Evolutionary conservation across 2,888 invertebrate genomes (phyloP).

Genomic region (Ochropleura plecta): DNA sequence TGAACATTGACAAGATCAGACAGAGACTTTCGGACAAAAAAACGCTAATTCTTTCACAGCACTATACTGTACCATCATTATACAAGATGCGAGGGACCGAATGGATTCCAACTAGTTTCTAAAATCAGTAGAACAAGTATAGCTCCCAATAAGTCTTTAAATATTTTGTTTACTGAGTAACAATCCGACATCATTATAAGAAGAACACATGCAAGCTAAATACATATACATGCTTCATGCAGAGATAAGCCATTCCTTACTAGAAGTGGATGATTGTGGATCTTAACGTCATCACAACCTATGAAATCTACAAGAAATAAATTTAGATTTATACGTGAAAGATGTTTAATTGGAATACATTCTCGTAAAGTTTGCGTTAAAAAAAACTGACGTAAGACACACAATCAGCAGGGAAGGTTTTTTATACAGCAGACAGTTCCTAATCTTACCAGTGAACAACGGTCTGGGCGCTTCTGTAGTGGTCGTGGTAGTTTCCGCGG

Average conservation of each 20-base stretch:
- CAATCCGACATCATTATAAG: conserved; percentile 20
- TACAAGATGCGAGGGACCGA: background rate
- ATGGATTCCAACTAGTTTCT: conserved; percentile 23
- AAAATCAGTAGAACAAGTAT: background rate
- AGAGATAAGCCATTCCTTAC: conserved; percentile 52
- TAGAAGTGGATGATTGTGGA: conserved; percentile 43
- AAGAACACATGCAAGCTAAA: conserved; percentile 58
- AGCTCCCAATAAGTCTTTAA: conserved; percentile 35
- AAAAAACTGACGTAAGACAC: conserved; percentile 19
- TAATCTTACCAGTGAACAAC: conserved; percentile 82
- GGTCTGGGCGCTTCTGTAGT: conserved; percentile 70
- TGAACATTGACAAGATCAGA: conserved; percentile 9
- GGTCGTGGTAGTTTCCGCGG: conserved; percentile 46
- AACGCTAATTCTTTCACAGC: background rate
- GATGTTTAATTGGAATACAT: background rate
- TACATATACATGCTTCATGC: conserved; percentile 64
- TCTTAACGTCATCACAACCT: conserved; percentile 17
- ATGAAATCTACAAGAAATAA: background rate
- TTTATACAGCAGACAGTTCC: conserved; percentile 37
- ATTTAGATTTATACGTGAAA: background rate
- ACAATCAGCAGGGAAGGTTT: conserved; percentile 24
- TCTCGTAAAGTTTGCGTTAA: background rate
- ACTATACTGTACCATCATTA: background rate
- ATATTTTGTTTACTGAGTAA: conserved; percentile 45
- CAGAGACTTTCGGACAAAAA: conserved; percentile 10